Evolutionary conservation across 2,113 vertebrate genomes (phyloP).

Genomic region (Pitta sordida): DNA sequence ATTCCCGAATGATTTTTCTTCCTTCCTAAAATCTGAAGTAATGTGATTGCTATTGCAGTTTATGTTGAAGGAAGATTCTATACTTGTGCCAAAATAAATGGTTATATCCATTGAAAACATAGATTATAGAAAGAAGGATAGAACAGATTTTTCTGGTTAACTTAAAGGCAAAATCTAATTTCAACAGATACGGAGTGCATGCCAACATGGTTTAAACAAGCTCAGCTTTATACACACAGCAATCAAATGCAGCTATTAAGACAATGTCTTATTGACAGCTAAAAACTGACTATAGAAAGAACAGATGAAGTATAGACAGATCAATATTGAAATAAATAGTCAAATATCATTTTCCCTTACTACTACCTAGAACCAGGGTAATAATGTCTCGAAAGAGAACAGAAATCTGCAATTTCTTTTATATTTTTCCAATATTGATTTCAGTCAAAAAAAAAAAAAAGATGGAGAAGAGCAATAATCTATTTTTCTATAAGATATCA

Average conservation of each 20-base stretch:
- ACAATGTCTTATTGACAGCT: neutral
- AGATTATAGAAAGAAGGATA: neutral
- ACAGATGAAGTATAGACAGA: neutral
- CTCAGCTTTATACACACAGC: conserved; percentile 44
- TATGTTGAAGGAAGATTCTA: neutral
- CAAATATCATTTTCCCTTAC: conserved; percentile 24
- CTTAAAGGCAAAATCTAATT: conserved; percentile 23
- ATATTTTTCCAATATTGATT: conserved; percentile 33
- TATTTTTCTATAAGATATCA: neutral
- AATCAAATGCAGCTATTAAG: neutral
- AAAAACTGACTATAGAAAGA: neutral
- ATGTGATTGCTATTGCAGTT: neutral
- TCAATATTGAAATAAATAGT: conserved; percentile 6
- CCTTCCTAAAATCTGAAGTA: neutral
- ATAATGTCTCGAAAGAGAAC: neutral
- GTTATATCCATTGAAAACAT: neutral
- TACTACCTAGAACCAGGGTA: neutral
- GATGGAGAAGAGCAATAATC: neutral
- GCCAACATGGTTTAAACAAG: neutral
- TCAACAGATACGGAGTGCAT: neutral
- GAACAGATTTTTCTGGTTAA: neutral
- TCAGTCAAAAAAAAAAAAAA: neutral
- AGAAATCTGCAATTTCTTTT: neutral
- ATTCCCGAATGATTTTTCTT: neutral
- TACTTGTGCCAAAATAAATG: neutral